Conservation (phyloP, 2,888 invertebrate species). For the Diplazon laetatorius region DNA sequence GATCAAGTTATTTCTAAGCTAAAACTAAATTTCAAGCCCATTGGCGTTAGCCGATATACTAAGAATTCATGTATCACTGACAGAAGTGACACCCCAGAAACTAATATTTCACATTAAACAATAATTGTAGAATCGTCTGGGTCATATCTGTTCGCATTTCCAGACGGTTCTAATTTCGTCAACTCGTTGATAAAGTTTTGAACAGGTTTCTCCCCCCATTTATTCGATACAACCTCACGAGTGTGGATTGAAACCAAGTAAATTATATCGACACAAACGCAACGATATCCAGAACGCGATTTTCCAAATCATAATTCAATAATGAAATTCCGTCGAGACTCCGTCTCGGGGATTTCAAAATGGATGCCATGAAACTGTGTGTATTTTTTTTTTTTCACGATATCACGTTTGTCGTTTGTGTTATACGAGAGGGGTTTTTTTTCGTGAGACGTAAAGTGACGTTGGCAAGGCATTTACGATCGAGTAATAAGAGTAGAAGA, state of each 20-base stretch:
- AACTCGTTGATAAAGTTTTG: background rate
- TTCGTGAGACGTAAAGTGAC: constrained; percentile 16
- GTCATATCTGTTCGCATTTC: background rate
- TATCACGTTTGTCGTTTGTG: constrained; percentile 7
- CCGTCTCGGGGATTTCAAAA: background rate
- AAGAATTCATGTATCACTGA: no score
- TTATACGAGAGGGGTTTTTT: constrained; percentile 1
- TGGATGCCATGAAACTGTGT: background rate
- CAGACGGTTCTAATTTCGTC: background rate
- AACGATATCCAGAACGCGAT: background rate
- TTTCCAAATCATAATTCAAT: background rate
- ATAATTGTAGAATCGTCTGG: background rate
- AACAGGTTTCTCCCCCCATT: background rate
- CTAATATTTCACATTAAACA: background rate
- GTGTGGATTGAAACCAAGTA: background rate
- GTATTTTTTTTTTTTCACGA: constrained; percentile 4
- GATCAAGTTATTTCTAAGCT: no score
- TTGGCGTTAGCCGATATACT: no score
- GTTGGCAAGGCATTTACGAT: constrained; percentile 65
- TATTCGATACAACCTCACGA: background rate
- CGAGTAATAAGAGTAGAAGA: constrained; percentile 64
- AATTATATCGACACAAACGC: background rate
- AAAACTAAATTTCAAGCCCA: background rate
- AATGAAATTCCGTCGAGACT: background rate
- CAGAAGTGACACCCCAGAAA: background rate